A percentile compares a stretch with the other conserved stretches of the same genome.
Conservation (phyloP, 2,888 invertebrate genomes). For the Hesperia comma region DNA sequence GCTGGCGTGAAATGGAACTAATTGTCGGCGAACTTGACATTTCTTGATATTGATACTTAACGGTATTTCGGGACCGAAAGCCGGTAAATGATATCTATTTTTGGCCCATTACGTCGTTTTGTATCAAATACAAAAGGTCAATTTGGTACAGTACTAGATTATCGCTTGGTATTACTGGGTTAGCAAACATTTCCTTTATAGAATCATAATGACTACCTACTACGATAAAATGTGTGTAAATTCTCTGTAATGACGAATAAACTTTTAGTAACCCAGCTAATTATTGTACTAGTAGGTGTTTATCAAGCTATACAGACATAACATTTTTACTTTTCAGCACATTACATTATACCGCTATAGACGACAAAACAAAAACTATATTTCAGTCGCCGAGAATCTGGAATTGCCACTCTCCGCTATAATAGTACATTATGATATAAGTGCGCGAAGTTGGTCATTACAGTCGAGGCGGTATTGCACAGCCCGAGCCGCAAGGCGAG, state of each 20-base stretch:
- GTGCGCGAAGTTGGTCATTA: no score
- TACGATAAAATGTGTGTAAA: neutral
- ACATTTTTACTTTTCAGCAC: no score
- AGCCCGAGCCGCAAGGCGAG: no score
- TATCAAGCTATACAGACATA: neutral
- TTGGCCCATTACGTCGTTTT: neutral
- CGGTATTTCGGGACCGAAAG: neutral
- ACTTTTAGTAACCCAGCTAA: neutral
- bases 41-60: constrained; percentile 3
- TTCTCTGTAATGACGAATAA: neutral
- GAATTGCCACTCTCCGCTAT: no score
- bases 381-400: no score
- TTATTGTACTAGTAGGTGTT: neutral
- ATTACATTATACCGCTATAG: no score
- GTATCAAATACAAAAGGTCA: neutral
- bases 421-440: no score
- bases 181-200: neutral
- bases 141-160: neutral
- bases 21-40: neutral
- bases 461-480: no score
- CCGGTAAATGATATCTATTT: neutral
- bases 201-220: neutral
- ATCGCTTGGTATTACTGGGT: neutral
- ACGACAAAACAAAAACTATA: no score
- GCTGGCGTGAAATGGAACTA: neutral